Percentiles rank a stretch among this genome's conserved stretches.
Conservation (phyloP, 2,113 vertebrate genomes). For the Neogale vison region DNA sequence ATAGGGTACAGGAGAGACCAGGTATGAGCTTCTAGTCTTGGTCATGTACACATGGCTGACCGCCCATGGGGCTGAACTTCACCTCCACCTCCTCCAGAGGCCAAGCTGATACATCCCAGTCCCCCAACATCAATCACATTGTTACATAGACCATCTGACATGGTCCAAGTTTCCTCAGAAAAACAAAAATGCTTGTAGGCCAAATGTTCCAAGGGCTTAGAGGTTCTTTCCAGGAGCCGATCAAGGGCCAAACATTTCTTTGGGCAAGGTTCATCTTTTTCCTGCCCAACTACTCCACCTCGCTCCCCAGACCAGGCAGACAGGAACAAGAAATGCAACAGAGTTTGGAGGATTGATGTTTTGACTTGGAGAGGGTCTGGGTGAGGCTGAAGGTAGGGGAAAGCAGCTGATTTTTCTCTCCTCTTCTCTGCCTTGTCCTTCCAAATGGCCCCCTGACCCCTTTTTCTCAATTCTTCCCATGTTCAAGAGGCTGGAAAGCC, state of each 20-base stretch:
- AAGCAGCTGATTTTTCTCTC: not conserved
- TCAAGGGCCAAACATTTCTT: no score
- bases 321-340: not conserved
- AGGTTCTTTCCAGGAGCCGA: not conserved
- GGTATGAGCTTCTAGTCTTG: rapidly evolving
- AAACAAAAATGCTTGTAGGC: not conserved
- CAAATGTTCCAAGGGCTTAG: not conserved
- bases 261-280: not conserved
- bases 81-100: not conserved
- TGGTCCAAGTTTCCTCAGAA: not conserved
- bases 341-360: not conserved
- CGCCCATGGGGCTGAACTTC: rapidly evolving
- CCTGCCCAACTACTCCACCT: rapidly evolving
- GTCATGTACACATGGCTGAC: not conserved
- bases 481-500: not conserved
- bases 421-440: not conserved
- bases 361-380: not conserved
- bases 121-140: not conserved
- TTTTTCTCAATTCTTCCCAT: not conserved
- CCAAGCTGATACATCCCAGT: rapidly evolving
- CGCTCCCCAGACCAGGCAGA: not conserved
- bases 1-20: not conserved
- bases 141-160: not conserved
- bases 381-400: not conserved
- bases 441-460: no score